Conservation (phyloP, 2,113 vertebrate species). For the Semicossyphus pulcher region DNA sequence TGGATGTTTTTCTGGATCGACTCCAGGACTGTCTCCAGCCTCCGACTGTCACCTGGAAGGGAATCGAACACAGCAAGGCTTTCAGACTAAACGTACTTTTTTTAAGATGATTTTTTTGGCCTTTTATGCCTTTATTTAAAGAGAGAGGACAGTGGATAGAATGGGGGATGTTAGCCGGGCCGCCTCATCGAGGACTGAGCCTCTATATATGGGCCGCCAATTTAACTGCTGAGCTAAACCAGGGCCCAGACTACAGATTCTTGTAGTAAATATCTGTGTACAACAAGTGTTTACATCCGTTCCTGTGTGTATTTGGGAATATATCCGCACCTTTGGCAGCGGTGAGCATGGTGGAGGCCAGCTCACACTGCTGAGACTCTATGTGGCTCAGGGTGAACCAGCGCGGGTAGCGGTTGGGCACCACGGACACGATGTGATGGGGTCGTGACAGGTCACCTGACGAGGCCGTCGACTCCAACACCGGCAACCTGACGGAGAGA, state of each 20-base stretch:
- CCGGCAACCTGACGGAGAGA: slow-evolving; percentile 87
- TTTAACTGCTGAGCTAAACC: too few relatives aligned
- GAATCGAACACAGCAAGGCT: slow-evolving; percentile 22
- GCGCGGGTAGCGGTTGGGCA: slow-evolving; percentile 96
- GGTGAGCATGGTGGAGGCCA: slow-evolving; percentile 95
- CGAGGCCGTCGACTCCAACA: slow-evolving; percentile 95
- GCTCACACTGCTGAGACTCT: slow-evolving; percentile 95
- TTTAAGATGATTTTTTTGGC: too few relatives aligned
- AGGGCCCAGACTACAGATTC: not conserved
- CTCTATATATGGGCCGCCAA: too few relatives aligned
- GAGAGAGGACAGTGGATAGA: too few relatives aligned
- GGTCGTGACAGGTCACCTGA: slow-evolving; percentile 93
- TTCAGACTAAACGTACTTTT: not conserved
- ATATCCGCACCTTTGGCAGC: slow-evolving; percentile 91
- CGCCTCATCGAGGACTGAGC: too few relatives aligned
- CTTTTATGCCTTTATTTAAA: too few relatives aligned
- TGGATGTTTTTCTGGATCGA: slow-evolving; percentile 99
- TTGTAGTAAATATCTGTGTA: not conserved
- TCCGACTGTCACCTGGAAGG: slow-evolving; percentile 91
- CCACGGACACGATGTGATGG: slow-evolving; percentile 97
- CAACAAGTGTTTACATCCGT: not conserved
- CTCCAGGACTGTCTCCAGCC: slow-evolving; percentile 96
- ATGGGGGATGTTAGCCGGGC: too few relatives aligned
- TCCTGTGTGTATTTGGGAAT: not conserved
- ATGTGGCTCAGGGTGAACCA: slow-evolving; percentile 98